Base-by-base conservation (phyloP, 2,888 invertebrate genomes). In the Sphaerophoria taeniata region DNA sequence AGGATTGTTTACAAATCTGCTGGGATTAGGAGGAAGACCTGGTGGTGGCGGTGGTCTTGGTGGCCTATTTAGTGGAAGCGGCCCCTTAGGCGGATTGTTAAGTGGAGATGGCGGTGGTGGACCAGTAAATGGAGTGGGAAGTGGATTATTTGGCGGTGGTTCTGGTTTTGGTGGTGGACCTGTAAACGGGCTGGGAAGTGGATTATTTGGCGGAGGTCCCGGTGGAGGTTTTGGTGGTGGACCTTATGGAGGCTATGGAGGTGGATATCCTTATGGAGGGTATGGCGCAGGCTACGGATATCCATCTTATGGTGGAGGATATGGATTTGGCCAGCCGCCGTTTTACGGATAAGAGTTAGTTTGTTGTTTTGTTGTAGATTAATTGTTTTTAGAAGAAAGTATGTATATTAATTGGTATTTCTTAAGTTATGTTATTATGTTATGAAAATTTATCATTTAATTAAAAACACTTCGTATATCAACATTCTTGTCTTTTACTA, bases 141-240 rank as follows among this genome's bases (percentile, higher is more conserved):
- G 36, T 31, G 43, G 60, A 43, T 24, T 24, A 43, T 47, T 43
- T 24, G 84, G 84, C 6, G 71, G 80, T 16, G 69, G 61, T n/a
- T n/a, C n/a, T n/a, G n/a, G n/a, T n/a, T n/a, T n/a, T n/a, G n/a
- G n/a, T n/a, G n/a, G n/a, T n/a, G n/a, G n/a, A 24, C 33, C 67
- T 7, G n/a, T n/a, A n/a, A n/a, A n/a, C n/a, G n/a, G n/a, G n/a
- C 43, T 55, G 3, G 60, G 70, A 34, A 39, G 63, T 47, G 36
- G 36, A 36, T 36, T 36, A 36, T 31, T 55, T 7, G 76, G 76
- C 11, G 61, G 55, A 7, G 61, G 76, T 11, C 70, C 24, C 3
- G 34, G 12, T 31, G 87, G 87, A 58, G 87, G 87, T 11, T 86
- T 77, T 45, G 70, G 75, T 12, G 60, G 55, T 34, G 49, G 63